Evolutionary conservation across 2,797 vertebrate genomes (phyloP), one percentile per base, ranked within the genome.

Genomic region (Parotocinclus haroldoi): DNA sequence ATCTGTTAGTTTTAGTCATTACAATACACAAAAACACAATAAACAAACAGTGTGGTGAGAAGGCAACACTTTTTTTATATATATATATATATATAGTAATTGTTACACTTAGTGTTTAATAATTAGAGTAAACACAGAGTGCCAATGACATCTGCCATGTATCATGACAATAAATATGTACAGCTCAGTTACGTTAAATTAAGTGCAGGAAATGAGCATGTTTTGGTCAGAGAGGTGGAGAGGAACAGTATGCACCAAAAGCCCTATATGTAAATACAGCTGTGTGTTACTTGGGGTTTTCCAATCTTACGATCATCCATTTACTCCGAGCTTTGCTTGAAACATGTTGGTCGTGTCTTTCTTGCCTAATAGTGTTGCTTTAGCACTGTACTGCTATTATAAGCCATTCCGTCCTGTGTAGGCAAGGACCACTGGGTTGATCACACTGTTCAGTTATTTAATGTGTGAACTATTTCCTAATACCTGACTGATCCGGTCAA

Each of bases 191-290:
- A 27, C 36, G 40, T 60, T 66, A 49, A 66, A 42, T 13, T 51
- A 56, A 18, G 50, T 50, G 57, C 45, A 55, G 53, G 62, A 55
- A 66, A 16, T 60, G 18, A 56, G 39, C 37, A 44, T 37, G n/a
- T 44, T 36, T n/a, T 70, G 68, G 13, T 10, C 14, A 54, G n/a
- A 60, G 42, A 66, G 40, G 39, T 27, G 13, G 14, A 46, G 38
- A 36, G 13, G 1, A 11, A 14, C 16, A 16, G 16, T 19, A 9
- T 50, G 18, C 13, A 17, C 45, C n/a, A n/a, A 63, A 51, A 17
- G n/a, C 9, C n/a, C 44, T 61, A 10, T 56, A 11, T 61, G 69
- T 72, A 66, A 39, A 46, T 68, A 14, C 39, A 50, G 53, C 52
- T 73, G 64, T 62, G 42, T 51, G 11, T 16, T 58, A 5, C 42